Evolutionary conservation across 2,113 vertebrate genomes (phyloP).

Genomic region (Nanorana parkeri): DNA sequence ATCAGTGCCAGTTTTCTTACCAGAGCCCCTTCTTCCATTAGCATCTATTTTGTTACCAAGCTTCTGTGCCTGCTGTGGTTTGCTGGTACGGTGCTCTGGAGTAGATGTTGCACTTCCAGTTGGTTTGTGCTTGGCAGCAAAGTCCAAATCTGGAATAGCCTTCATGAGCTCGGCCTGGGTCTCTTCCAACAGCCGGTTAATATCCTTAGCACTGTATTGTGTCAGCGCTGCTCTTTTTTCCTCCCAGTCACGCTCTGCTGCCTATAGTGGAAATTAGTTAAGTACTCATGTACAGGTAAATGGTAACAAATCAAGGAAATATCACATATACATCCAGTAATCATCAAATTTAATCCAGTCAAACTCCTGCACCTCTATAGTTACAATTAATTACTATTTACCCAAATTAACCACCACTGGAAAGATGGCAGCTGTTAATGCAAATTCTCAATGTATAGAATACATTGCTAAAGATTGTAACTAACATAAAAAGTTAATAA

Average conservation of each 20-base stretch:
- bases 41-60: slow-evolving; percentile 81
- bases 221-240: slow-evolving; percentile 94
- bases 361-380: too few relatives aligned
- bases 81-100: slow-evolving; percentile 85
- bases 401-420: too few relatives aligned
- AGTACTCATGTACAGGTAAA: background rate
- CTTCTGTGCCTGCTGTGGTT: slow-evolving; percentile 83
- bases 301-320: too few relatives aligned
- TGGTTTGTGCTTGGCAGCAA: slow-evolving; percentile 90
- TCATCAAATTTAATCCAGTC: too few relatives aligned
- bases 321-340: too few relatives aligned
- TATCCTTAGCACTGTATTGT: slow-evolving; percentile 96
- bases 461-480: too few relatives aligned
- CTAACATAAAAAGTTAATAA: too few relatives aligned
- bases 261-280: slow-evolving; percentile 66
- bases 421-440: too few relatives aligned
- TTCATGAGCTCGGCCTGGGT: slow-evolving; percentile 98
- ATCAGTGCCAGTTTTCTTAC: slow-evolving; percentile 63
- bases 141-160: slow-evolving; percentile 96
- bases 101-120: slow-evolving; percentile 68
- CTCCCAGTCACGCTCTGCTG: slow-evolving; percentile 96
- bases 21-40: slow-evolving; percentile 87
- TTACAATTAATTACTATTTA: too few relatives aligned
- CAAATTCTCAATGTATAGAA: too few relatives aligned
- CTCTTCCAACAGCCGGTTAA: slow-evolving; percentile 95